These are phyloP conservation scores for Phrynosoma blainvillii DNA, from an alignment of 2,113 vertebrate genomes.

Conservation along the genomic window DNA sequence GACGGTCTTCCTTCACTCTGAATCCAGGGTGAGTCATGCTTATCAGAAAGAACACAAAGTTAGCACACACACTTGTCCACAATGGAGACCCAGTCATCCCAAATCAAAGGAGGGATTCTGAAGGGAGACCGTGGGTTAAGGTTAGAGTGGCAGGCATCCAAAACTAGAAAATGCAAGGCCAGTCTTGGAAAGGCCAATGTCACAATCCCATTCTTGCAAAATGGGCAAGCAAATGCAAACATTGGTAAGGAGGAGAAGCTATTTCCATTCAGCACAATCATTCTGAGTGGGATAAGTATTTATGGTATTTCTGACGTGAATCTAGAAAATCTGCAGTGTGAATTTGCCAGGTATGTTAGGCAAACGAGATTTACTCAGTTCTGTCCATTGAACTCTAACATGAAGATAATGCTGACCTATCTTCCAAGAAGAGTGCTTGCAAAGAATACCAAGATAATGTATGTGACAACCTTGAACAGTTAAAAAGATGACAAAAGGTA, in stretches of 20 bases:
- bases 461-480: neutral
- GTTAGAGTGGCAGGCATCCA: too few species aligned
- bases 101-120: too few species aligned
- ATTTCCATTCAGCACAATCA: neutral
- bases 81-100: too few species aligned
- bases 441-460: neutral
- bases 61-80: too few species aligned
- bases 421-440: neutral
- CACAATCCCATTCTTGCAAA: neutral
- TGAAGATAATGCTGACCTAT: neutral
- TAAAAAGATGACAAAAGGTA: neutral
- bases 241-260: too few species aligned
- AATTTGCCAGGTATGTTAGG: neutral
- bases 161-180: too few species aligned
- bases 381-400: neutral
- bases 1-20: too few species aligned
- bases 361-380: neutral
- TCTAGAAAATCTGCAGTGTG: neutral
- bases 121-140: too few species aligned
- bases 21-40: too few species aligned
- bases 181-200: too few species aligned
- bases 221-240: neutral
- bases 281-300: neutral
- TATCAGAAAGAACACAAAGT: too few species aligned
- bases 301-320: neutral